Conservation (phyloP, 2,888 invertebrate species). For the Aricia artaxerxes region DNA sequence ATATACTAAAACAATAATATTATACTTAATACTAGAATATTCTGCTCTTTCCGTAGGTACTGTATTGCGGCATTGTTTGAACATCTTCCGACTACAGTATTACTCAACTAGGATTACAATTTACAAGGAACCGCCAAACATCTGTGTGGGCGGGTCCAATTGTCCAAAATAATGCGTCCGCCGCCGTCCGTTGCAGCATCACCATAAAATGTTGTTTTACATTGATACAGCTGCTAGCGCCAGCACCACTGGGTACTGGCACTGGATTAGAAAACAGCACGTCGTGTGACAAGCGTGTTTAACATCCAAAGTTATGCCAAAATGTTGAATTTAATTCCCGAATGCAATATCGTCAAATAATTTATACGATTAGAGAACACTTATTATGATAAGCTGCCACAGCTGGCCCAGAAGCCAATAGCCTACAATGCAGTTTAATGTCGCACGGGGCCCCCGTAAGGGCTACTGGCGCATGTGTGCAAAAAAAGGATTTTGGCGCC, state of each 20-base stretch:
- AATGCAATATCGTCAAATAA: too few relatives aligned
- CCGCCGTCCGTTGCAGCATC: neutral
- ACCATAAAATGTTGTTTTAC: neutral
- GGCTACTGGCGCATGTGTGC: too few relatives aligned
- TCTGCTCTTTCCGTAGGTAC: neutral
- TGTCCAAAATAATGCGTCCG: constrained; percentile 24
- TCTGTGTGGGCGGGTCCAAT: constrained; percentile 23
- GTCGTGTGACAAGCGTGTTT: neutral
- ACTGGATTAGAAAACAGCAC: neutral
- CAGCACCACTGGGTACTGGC: neutral
- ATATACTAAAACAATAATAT: too few relatives aligned
- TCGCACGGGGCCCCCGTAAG: too few relatives aligned
- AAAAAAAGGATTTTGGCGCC: too few relatives aligned
- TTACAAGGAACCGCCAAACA: constrained; percentile 1
- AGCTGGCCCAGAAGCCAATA: too few relatives aligned
- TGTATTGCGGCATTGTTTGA: neutral
- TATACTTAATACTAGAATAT: too few relatives aligned
- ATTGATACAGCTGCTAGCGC: neutral
- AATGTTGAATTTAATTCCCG: too few relatives aligned
- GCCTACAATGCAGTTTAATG: too few relatives aligned
- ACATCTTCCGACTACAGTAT: neutral
- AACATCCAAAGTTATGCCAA: too few relatives aligned
- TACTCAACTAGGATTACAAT: constrained; percentile 10
- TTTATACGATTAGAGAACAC: too few relatives aligned
- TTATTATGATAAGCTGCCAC: too few relatives aligned